Percentiles rank a stretch among this genome's conserved stretches.
Evolutionary conservation across 2,888 invertebrate species (phyloP).

Genomic region (Lysandra bellargus): DNA sequence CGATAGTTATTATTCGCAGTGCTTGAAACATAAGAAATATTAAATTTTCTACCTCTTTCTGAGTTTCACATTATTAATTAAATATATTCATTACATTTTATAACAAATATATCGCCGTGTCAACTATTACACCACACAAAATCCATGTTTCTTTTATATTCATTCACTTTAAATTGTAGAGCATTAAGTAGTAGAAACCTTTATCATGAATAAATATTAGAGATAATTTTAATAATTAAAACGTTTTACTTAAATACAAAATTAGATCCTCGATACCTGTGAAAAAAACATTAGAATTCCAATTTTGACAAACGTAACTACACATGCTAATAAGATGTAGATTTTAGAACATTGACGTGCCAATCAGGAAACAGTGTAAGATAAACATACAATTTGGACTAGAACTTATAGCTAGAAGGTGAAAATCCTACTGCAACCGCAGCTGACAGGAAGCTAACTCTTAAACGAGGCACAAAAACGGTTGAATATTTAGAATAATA

Average conservation of each 20-base stretch:
- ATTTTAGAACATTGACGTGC: conserved; percentile 24
- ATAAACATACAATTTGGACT: conserved; percentile 8
- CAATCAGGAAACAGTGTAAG: conserved; percentile 25
- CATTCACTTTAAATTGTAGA: background rate
- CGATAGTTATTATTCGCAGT: background rate
- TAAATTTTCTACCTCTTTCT: background rate
- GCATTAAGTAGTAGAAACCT: background rate
- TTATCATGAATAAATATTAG: background rate
- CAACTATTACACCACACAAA: background rate
- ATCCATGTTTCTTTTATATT: background rate
- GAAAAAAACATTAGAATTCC: background rate
- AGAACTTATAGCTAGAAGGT: conserved; percentile 20
- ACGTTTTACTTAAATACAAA: background rate
- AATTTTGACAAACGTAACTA: conserved; percentile 14
- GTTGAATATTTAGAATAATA: background rate
- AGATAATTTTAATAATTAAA: background rate
- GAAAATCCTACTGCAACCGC: conserved; percentile 25
- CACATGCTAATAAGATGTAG: conserved; percentile 26
- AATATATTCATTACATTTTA: background rate
- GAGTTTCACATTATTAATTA: background rate
- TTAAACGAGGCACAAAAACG: background rate
- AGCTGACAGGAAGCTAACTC: conserved; percentile 19
- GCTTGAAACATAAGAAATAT: background rate
- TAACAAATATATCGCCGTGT: background rate
- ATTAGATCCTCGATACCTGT: background rate